phyloP scores from a whole-genome alignment of 2,888 invertebrate species.

The Oxycera nigricornis region DNA sequence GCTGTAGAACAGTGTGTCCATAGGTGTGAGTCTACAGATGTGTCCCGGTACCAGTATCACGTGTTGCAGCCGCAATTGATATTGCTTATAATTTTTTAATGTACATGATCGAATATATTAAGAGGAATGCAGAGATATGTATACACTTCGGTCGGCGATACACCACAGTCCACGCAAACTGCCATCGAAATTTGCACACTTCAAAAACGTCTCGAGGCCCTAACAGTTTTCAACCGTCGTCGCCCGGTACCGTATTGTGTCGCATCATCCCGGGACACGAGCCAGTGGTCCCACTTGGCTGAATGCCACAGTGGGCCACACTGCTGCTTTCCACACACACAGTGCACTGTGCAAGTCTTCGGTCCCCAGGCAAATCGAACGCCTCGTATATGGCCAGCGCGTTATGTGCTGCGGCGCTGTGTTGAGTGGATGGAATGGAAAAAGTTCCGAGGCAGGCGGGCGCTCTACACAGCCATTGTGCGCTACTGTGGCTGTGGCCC shows the following conservation, averaged over 20 bases:
- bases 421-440: constrained; percentile 27
- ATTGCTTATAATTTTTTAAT: too few relatives aligned
- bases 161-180: too few relatives aligned
- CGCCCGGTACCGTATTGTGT: too few relatives aligned
- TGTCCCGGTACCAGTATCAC: background rate
- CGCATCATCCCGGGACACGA: background rate
- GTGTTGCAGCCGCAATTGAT: too few relatives aligned
- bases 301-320: background rate
- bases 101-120: too few relatives aligned
- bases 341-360: constrained; percentile 24
- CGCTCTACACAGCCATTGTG: background rate
- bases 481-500: background rate
- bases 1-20: background rate
- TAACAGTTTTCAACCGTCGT: too few relatives aligned
- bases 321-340: background rate
- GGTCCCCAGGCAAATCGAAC: background rate
- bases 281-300: too few relatives aligned
- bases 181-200: too few relatives aligned
- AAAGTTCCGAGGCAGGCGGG: background rate
- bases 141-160: too few relatives aligned
- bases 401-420: background rate
- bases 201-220: too few relatives aligned
- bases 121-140: too few relatives aligned
- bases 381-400: background rate
- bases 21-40: background rate